Conservation (phyloP, 2,888 invertebrate species). For the Pemphredon lugubris region DNA sequence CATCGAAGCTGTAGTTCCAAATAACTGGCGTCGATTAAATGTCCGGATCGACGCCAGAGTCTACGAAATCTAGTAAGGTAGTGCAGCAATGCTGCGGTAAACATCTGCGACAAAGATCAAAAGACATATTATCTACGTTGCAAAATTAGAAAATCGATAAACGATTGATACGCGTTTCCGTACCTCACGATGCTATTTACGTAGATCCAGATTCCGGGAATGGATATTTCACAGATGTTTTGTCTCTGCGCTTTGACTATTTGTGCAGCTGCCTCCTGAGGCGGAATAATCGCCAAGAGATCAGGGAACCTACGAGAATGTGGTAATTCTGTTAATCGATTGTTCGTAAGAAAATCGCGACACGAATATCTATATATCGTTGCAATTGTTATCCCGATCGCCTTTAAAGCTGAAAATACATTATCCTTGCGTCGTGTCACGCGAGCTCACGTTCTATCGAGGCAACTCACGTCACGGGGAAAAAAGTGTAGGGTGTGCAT, state of each 20-base stretch:
- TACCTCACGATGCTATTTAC: constrained; percentile 82
- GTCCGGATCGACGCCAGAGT: constrained; percentile 84
- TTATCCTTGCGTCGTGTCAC: no score
- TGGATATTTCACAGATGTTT: constrained; percentile 84
- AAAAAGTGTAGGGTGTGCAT: no score
- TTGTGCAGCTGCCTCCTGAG: constrained; percentile 85
- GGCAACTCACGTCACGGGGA: no score
- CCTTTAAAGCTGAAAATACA: no score
- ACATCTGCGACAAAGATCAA: constrained; percentile 80
- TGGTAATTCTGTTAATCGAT: not conserved
- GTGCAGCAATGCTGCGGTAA: constrained; percentile 84
- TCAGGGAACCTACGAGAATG: constrained; percentile 82
- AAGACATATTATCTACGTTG: constrained; percentile 17
- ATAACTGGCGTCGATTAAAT: constrained; percentile 30
- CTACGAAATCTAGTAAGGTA: constrained; percentile 85
- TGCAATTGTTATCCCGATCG: no score
- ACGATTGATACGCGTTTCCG: not conserved
- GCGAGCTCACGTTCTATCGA: no score
- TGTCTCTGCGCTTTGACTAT: constrained; percentile 87
- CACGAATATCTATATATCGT: no score
- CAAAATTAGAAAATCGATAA: constrained; percentile 13
- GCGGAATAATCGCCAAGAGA: constrained; percentile 85
- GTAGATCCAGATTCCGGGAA: constrained; percentile 84
- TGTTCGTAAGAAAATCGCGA: no score
- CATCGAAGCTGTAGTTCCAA: no score